Evolutionary conservation across 2,888 invertebrate species (phyloP), one percentile per base, ranked within the genome.

Genomic region (Phyto melanocephala): DNA sequence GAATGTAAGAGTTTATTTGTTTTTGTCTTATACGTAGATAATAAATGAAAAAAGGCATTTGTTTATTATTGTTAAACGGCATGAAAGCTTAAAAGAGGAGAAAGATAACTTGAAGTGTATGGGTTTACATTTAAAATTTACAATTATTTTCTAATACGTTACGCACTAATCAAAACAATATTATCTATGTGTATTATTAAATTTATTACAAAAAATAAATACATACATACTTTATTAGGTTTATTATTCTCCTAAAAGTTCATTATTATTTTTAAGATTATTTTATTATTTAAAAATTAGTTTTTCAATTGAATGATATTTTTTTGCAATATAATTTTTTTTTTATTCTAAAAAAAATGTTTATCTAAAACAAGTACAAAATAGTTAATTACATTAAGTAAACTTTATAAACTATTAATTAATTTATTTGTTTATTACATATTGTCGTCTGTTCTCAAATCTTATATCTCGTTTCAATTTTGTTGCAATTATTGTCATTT

Each of bases 361-460:
- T 79, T 82, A 71, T 82, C 82, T 82, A 82, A 82, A 79, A 82
- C 79, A 79, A 82, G 82, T 82, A 82, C 75, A 82, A 82, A 82
- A 82, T 82, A 79, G 79, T 79, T 65, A 37, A 60, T 62, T 67
- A 76, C 62, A 37, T 65, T 52, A 60, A 20, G 60, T 81, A 54
- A 77, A 81, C 50, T 40, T 81, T 81, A 72, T 40, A 63, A 63
- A 81, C 56, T 74, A 60, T 15, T 65, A 22, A n/a, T 33, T 68
- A 28, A 47, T 17, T 71, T 56, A 40, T 72, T 37, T n/a, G n/a
- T n/a, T n/a, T 72, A 20, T 78, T 78, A 28, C 33, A n/a, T 71
- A 72, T 72, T 65, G 54, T 72, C 63, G n/a, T n/a, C 10, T 52
- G 24, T 58, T 35, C 35, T 33, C 17, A 15, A 68, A 13, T 10